Conservation (phyloP, 2,113 vertebrate species). For the Tychaedon coryphoeus region DNA sequence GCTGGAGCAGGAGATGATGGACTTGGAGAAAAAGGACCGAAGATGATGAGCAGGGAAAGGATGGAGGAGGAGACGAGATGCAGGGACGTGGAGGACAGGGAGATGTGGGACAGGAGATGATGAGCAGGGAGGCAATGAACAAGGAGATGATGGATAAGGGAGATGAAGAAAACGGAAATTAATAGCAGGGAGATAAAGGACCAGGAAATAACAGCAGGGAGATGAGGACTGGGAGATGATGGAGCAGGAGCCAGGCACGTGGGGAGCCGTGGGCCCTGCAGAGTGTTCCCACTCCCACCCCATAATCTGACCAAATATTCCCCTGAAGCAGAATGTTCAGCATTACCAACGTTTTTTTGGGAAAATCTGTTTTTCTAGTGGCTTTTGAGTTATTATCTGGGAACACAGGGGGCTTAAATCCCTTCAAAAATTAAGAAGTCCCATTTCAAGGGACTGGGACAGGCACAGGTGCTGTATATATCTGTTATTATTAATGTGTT, state of each 20-base stretch:
- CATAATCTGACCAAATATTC: fast-evolving
- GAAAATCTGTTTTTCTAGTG: not conserved
- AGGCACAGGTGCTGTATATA: not conserved
- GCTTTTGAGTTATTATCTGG: not conserved
- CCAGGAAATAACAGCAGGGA: not conserved
- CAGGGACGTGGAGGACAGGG: not conserved
- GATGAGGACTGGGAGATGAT: not conserved
- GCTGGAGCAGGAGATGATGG: not conserved
- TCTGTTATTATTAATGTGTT: not conserved
- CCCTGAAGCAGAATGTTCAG: not conserved
- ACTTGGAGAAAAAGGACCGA: fast-evolving
- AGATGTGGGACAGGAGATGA: not conserved
- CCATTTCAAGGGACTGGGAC: fast-evolving
- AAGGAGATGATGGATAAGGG: not conserved
- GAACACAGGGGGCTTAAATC: fast-evolving
- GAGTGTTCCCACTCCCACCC: not conserved
- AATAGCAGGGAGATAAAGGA: not conserved
- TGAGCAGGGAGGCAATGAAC: not conserved
- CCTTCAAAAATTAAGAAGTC: not conserved
- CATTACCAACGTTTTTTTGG: fast-evolving
- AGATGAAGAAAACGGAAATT: not conserved
- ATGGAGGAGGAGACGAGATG: too few species aligned
- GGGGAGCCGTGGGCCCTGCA: not conserved
- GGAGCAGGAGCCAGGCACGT: not conserved
- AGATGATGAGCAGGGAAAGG: not conserved